Evolutionary conservation across 2,888 invertebrate species (phyloP), one percentile per base, ranked within the genome.

Genomic region (Drosophila borborema): DNA sequence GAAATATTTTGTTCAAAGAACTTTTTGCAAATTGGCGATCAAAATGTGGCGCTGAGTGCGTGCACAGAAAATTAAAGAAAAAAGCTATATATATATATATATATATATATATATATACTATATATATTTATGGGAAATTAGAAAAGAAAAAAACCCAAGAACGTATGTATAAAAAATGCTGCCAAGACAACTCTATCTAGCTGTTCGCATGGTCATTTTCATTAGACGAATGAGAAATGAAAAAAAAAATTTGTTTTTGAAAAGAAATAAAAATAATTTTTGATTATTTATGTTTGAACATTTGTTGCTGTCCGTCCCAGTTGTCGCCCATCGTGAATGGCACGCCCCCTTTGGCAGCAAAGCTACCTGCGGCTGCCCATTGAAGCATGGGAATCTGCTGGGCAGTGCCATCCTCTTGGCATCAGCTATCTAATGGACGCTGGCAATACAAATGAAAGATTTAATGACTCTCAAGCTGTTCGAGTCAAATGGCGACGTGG

Each of bases 371-470:
- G 64, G 64, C 60, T 69, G 73, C 70, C 88, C 86, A 87, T 85
- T 85, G 82, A 85, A 82, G 84, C 84, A 85, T 87, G 79, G 61
- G 65, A 78, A 80, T 58, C 70, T 40, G 64, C 48, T 38, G 63
- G 51, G 49, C 66, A 54, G 51, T 63, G 82, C 76, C 79, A 71
- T 72, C 72, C 64, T 77, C 74, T 87, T 87, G 82, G 86, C 86
- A 80, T 46, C 74, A 61, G 80, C 82, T 81, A 59, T 82, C 82
- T 79, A 86, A 86, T 89, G 86, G 81, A 72, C 87, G 80, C 82
- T 89, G 89, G 86, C 86, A 81, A 81, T 72, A 82, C 87, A 85
- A 86, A 86, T 86, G 89, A 86, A 86, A 86, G 89, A 89, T 86
- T 89, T 86, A 86, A 86, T 86, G 89, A 89, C 85, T 85, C 81